Conservation (phyloP, 2,797 vertebrate species). For the Bothrops alternatus region DNA sequence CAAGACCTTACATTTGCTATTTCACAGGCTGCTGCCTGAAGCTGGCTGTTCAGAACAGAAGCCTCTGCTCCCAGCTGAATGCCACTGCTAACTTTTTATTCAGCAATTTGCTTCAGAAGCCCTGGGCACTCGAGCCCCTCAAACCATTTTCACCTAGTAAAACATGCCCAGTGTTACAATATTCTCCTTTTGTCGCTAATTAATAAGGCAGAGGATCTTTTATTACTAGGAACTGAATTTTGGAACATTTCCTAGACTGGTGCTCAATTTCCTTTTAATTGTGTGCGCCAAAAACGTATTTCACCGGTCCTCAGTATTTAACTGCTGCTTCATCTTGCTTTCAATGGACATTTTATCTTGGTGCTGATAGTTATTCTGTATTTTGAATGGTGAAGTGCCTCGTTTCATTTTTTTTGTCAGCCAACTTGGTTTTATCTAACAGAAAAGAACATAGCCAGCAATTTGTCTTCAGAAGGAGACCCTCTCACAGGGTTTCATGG, state of each 20-base stretch:
- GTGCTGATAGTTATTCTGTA: not conserved
- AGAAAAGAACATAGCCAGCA: not conserved
- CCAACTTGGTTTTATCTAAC: not conserved
- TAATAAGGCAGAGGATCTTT: not conserved
- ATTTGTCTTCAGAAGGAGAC: not conserved
- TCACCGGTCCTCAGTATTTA: not conserved
- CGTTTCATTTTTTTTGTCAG: not conserved
- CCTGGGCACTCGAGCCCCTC: not conserved
- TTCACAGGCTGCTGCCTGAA: not conserved
- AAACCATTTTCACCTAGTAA: not conserved
- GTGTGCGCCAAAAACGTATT: not conserved
- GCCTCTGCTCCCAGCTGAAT: not conserved
- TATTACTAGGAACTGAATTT: not conserved
- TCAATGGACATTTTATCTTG: not conserved
- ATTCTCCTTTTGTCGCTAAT: not conserved
- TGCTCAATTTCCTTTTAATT: not conserved
- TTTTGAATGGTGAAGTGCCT: not conserved
- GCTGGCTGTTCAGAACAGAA: not conserved
- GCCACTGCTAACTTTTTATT: too few relatives aligned
- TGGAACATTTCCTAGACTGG: not conserved
- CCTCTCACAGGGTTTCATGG: not conserved
- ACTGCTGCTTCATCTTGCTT: not conserved
- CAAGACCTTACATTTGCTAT: not conserved
- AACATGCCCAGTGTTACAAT: not conserved
- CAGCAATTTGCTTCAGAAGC: not conserved